phyloP scores from a whole-genome alignment of 2,888 invertebrate genomes.

The Automeris io region DNA sequence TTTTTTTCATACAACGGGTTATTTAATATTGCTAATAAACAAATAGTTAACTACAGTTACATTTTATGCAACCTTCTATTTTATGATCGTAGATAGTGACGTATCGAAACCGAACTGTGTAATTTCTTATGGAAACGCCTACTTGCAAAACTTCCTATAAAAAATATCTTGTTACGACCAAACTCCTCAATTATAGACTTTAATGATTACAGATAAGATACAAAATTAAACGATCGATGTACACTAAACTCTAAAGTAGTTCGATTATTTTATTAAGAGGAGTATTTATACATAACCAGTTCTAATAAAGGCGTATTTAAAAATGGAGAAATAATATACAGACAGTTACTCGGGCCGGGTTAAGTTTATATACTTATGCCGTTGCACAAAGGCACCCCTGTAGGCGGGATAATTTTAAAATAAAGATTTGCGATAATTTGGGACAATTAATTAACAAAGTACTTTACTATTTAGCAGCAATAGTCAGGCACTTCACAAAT shows the following conservation, averaged over 20 bases:
- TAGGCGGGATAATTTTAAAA: no score
- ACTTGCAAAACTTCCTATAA: slow-evolving; percentile 45
- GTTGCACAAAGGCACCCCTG: no score
- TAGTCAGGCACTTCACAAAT: no score
- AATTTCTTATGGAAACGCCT: slow-evolving; percentile 59
- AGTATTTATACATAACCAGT: not conserved
- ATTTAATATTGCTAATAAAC: no score
- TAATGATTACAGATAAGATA: slow-evolving; percentile 14
- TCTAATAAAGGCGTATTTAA: not conserved
- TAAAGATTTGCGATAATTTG: no score
- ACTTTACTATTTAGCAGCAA: no score
- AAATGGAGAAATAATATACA: no score
- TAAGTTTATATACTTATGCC: no score
- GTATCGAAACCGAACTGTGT: slow-evolving; percentile 46
- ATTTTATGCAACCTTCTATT: not conserved
- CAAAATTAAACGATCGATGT: slow-evolving; percentile 8
- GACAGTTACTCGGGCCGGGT: no score
- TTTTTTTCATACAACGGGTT: no score
- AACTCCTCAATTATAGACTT: slow-evolving; percentile 10
- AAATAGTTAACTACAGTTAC: no score
- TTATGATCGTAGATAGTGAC: slow-evolving; percentile 30
- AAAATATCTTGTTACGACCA: slow-evolving; percentile 9
- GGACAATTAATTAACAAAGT: no score
- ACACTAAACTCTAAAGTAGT: slow-evolving; percentile 2
- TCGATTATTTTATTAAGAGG: slow-evolving; percentile 9